phyloP scores from a whole-genome alignment of 1,140 invertebrate genomes.

The Dryas iulia region DNA sequence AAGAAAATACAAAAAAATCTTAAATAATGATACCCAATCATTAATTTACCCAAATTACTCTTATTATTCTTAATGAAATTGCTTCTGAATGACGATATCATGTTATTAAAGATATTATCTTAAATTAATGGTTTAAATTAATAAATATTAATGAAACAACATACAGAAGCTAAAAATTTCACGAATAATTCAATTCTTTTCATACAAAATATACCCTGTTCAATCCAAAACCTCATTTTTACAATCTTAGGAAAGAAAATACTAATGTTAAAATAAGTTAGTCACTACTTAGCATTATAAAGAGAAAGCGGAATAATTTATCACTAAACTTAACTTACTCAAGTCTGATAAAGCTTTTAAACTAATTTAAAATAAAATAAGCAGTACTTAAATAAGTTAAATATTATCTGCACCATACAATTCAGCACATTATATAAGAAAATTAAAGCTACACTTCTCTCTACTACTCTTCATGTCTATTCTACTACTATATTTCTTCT shows the following conservation, averaged over 20 bases:
- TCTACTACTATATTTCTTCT: slow-evolving; percentile 8
- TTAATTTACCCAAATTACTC: not conserved
- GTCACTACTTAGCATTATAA: no score
- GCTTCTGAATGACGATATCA: not conserved
- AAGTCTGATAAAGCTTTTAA: not conserved
- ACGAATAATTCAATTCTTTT: not conserved
- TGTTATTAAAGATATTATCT: no score
- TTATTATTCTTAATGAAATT: not conserved
- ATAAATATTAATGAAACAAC: not conserved
- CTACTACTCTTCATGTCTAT: slow-evolving; percentile 11
- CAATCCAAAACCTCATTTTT: slow-evolving; percentile 48
- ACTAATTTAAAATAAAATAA: not conserved
- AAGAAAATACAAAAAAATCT: not conserved
- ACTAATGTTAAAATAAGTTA: slow-evolving; percentile 29
- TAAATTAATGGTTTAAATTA: not conserved
- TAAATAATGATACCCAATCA: not conserved
- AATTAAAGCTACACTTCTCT: slow-evolving; percentile 28
- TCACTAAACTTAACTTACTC: not conserved
- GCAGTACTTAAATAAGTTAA: slow-evolving; percentile 26
- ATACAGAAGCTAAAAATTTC: not conserved
- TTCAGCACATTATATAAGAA: slow-evolving; percentile 41
- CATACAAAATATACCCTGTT: slow-evolving; percentile 55
- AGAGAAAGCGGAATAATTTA: slow-evolving; percentile 11
- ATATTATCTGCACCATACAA: slow-evolving; percentile 37
- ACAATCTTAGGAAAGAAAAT: slow-evolving; percentile 33